phyloP scores from a whole-genome alignment of 1,140 invertebrate species.

The Trichonephila clavata region DNA sequence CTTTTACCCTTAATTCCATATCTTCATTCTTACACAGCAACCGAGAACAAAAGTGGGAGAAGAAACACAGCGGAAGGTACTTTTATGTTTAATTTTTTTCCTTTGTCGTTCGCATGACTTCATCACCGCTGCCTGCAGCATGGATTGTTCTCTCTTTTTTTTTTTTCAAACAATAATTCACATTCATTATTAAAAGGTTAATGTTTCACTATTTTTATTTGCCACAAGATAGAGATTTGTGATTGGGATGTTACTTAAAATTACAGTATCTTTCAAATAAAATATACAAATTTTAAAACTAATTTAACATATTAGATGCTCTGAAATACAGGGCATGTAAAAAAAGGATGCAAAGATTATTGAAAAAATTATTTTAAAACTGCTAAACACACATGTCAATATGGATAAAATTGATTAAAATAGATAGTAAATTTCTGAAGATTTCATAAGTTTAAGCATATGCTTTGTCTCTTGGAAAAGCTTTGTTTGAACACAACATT shows the following conservation, averaged over 20 bases:
- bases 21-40: constrained; percentile 76
- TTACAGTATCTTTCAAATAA: too few relatives aligned
- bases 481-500: too few relatives aligned
- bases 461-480: too few relatives aligned
- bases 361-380: too few relatives aligned
- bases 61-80: constrained; percentile 74
- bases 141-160: constrained; percentile 42
- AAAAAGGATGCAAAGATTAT: too few relatives aligned
- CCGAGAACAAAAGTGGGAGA: constrained; percentile 68
- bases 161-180: neutral
- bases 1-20: constrained; percentile 39
- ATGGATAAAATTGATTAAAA: too few relatives aligned
- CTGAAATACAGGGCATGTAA: too few relatives aligned
- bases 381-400: too few relatives aligned
- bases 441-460: too few relatives aligned
- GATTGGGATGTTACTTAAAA: neutral
- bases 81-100: constrained; percentile 65
- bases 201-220: neutral
- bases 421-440: too few relatives aligned
- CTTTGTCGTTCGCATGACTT: constrained; percentile 52
- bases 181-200: neutral
- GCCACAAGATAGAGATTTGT: neutral
- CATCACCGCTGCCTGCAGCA: constrained; percentile 49
- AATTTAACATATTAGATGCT: too few relatives aligned
- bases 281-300: too few relatives aligned